Evolutionary conservation across 2,888 invertebrate genomes (phyloP), one percentile per base, ranked within the genome.

Genomic region (Agapetus fuscipes): DNA sequence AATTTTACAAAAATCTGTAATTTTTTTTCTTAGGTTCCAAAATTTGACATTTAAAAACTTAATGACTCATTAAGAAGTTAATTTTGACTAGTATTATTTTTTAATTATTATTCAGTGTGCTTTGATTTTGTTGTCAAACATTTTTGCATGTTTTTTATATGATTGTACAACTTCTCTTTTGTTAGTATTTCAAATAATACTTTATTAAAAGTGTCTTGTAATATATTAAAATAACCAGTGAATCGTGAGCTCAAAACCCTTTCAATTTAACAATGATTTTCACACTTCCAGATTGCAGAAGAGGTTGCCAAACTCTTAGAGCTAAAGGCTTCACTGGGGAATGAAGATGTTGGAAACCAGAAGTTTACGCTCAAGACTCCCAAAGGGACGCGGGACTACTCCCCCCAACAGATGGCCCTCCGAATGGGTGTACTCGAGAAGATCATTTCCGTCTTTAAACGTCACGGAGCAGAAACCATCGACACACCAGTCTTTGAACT

Each of bases 401-500:
- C 78, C 42, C 93, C 97, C 0, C 81, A 86, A 52, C 94, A 96
- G 64, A 98, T 96, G 95, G 82, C 89, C 1, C 71, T 98, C 42
- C 76, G 97, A 17, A 81, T 89, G 53, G 72, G 75, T 43, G 89
- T 93, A 1, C 69, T 99, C 49, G 77, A 84, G 44, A 90, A 86
- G 62, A 89, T 98, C 48, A 74, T 87, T 14, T 62, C 75, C 3
- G 85, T 93, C 39, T 99, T 99, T 59, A 93, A 96, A 59, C 83
- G 83, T 48, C 97, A 99, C 56, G 98, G 98, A 26, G 98, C 95
- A 12, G 94, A 93, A 58, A 90, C 94, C 13, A 95, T 99, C 56
- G 98, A 99, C 56, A 97, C 97, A 15, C 97, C 97, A 29, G 88
- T 97, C 12, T 96, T 97, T 72, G 97, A 97, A 64, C 66, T 96